Evolutionary conservation across 2,888 invertebrate genomes (phyloP).

Genomic region (Euproctis similis): DNA sequence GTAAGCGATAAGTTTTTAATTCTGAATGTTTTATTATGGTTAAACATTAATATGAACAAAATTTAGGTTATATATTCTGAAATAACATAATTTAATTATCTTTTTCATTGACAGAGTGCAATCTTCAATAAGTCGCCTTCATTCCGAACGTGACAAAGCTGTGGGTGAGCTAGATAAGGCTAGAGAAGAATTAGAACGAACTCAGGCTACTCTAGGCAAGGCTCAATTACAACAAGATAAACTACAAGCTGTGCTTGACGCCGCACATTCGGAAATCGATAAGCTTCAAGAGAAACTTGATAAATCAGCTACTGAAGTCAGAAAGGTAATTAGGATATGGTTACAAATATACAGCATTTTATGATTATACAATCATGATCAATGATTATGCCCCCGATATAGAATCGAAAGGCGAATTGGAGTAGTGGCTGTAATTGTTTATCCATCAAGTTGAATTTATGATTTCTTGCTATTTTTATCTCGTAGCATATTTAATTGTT

Average conservation of each 20-base stretch:
- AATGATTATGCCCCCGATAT: not conserved
- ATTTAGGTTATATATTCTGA: too few species aligned
- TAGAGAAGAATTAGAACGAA: slow-evolving; percentile 90
- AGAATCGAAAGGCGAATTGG: not conserved
- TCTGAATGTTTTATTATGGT: too few species aligned
- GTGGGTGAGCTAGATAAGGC: slow-evolving; percentile 89
- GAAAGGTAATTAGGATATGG: slow-evolving; percentile 85
- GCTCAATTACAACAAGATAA: slow-evolving; percentile 94
- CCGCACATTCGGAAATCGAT: slow-evolving; percentile 92
- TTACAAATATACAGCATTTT: too few species aligned
- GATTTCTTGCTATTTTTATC: too few species aligned
- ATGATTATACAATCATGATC: too few species aligned
- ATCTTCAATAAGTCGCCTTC: slow-evolving; percentile 86
- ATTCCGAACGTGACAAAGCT: slow-evolving; percentile 91
- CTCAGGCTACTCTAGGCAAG: slow-evolving; percentile 92
- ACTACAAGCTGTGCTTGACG: slow-evolving; percentile 89
- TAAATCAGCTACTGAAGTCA: slow-evolving; percentile 86
- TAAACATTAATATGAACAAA: too few species aligned
- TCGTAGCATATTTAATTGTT: too few species aligned
- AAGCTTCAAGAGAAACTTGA: slow-evolving; percentile 92
- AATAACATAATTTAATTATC: too few species aligned
- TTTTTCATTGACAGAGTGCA: slow-evolving; percentile 75
- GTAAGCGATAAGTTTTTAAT: too few species aligned
- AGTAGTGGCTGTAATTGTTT: not conserved
- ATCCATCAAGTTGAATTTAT: too few species aligned